Evolutionary conservation across 1,140 invertebrate species (phyloP), one percentile per base, ranked within the genome.

Genomic region (Drosophila nasuta): DNA sequence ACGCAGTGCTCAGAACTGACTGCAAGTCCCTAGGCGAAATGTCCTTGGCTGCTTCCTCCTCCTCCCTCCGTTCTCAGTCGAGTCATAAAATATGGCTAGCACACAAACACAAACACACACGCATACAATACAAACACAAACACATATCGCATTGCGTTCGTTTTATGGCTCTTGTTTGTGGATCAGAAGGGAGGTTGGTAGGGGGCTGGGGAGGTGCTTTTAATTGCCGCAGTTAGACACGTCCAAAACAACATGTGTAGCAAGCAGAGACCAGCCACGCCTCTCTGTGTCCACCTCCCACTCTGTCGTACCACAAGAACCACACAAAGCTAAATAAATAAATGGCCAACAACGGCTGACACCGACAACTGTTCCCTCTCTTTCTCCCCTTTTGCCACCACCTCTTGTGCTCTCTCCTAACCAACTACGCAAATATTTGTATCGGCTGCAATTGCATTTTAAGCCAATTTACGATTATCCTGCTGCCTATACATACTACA

Each of bases 191-290:
- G 17, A n/a, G 11, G 17, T 10, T 8, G 20, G 11, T 25, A 6
- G 11, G 41, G 20, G 25, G 3, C 5, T 2, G 41, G 43, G 28
- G 28, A 5, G 20, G 48, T 46, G 57, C 75, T 76, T 75, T 85
- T 88, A 88, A 88, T 88, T 88, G 85, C 86, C 60, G 66, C 81
- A 80, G 80, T 88, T 87, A 82, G 76, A 82, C 75, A 79, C 68
- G 82, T 58, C 67, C 59, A n/a, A 79, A 66, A 77, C 76, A 79
- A 73, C 71, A 75, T 87, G 79, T 82, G 75, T 74, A 69, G 8
- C 41, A 11, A 41, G 7, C 54, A 57, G 54, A 5, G 6, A 38
- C 35, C 57, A 38, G 35, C 43, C 38, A 54, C 25, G 57, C 49
- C 57, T 17, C 1, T 33, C 20, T 3, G 20, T 25, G 20, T 25